Evolutionary conservation across 2,113 vertebrate genomes (phyloP), one percentile per base, ranked within the genome.

Genomic region (Maccullochella peelii): DNA sequence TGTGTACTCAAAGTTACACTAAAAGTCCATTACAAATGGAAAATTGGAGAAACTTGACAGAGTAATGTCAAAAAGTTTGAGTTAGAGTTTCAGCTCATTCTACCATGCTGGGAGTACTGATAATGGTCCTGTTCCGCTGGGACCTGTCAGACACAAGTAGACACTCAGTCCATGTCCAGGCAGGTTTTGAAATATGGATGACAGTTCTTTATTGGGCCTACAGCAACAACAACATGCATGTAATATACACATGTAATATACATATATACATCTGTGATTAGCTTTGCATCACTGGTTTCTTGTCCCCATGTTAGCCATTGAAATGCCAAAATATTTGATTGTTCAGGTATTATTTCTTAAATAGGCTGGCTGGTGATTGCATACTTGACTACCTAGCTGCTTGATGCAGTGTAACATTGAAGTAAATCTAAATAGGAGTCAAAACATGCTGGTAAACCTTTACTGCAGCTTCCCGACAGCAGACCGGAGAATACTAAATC

Each of bases 401-500:
- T 58, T 14, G 14, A 69, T 55, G 47, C 5, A n/a, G 27, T 21
- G 14, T 57, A 7, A 57, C 36, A 21, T 8, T 3, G 10, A 47
- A 42, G 33, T 47, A 38, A 70, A 73, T 68, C 20, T 25, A n/a
- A 67, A 68, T 11, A 21, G 44, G 25, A 57, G 49, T 75, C 27
- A 38, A 66, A 80, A 76, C 79, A 73, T 38, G 59, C 30, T 58
- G 27, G 33, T 82, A 72, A 86, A 81, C 25, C 6, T 65, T 75
- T 65, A 70, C 54, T 59, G 78, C 25, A 69, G 58, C 49, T 55
- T 40, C 44, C 63, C 63, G 65, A 58, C 42, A 10, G 59, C 27
- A n/a, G 15, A 55, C 18, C 66, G 50, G 20, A 58, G 16, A 59
- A 52, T 16, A 66, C 27, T 58, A 52, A 72, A 61, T 77, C 79